Conservation (phyloP, 2,797 vertebrate genomes). For the Eulemur mongoz region DNA sequence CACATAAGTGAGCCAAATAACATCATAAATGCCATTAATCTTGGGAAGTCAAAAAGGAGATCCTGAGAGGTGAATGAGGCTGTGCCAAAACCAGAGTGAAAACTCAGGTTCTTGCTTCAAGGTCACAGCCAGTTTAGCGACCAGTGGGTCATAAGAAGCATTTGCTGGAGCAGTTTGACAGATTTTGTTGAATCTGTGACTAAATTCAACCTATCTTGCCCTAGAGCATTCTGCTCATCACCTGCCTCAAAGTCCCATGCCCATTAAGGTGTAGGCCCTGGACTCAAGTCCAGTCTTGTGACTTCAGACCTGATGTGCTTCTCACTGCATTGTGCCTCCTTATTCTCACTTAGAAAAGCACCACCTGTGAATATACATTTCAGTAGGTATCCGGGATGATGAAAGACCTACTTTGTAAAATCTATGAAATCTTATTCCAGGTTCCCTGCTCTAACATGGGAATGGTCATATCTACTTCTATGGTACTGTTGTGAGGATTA, state of each 20-base stretch:
- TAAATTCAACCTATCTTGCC: neutral
- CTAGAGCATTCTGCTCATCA: neutral
- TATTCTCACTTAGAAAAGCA: neutral
- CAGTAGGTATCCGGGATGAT: no score
- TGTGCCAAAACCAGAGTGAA: neutral
- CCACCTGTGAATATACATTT: neutral
- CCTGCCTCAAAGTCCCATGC: neutral
- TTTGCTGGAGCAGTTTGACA: neutral
- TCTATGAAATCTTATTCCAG: neutral
- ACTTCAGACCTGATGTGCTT: neutral
- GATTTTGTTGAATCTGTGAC: neutral
- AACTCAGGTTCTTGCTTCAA: neutral
- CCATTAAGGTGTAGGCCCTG: neutral
- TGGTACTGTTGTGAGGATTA: neutral
- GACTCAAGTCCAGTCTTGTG: neutral
- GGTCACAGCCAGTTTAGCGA: neutral
- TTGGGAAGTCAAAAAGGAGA: neutral
- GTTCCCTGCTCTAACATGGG: neutral
- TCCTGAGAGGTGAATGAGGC: neutral
- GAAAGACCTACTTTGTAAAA: neutral
- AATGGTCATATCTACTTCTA: neutral
- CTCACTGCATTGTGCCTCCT: neutral
- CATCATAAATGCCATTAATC: neutral
- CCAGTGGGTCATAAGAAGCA: neutral
- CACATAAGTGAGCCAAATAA: neutral